Base-by-base conservation (phyloP, 2,113 vertebrate species). In the Danio rerio region DNA sequence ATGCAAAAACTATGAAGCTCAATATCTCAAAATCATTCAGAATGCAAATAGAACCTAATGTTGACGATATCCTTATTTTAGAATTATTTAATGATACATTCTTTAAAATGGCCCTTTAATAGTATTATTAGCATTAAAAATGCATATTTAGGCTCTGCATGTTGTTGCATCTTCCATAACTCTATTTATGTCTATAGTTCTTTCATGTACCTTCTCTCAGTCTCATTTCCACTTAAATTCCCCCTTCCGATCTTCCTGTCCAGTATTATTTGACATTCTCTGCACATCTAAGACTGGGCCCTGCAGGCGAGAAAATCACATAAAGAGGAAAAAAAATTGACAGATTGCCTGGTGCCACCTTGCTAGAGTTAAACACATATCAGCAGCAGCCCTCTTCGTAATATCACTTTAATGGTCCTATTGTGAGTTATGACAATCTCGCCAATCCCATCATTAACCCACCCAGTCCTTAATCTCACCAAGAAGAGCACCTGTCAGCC, bases 371-470 rank as follows among this genome's bases (percentile, higher is more conserved):
- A 85, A 91, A 86, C 81, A 81, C 87, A 86, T 89, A 88, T 86
- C 86, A 86, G 85, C 86, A 68, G 49, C 88, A 86, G 85, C 84
- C 88, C 81, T 89, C 87, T 78, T 83, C 61, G 82, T 90, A 90
- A 92, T 92, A 89, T 89, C 79, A 81, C 88, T 92, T 92, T 93
- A 93, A 93, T 91, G 89, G 87, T 86, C 84, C 88, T 86, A 86
- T 92, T 90, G 89, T 94, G 92, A 93, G 89, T 93, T 93, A 93
- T 92, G 92, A 90, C 90, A 90, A 92, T 90, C 88, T 91, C 84
- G 84, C 79, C 88, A 88, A 81, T 85, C 86, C 86, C 62, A 75
- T 88, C 90, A 91, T 93, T 93, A 93, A 92, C 90, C 80, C 85
- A 20, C n/a, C 21, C 49, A 74, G 78, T 92, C 84, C 90, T 93